phyloP scores from a whole-genome alignment of 2,888 invertebrate genomes.

The Peribatodes rhomboidaria region DNA sequence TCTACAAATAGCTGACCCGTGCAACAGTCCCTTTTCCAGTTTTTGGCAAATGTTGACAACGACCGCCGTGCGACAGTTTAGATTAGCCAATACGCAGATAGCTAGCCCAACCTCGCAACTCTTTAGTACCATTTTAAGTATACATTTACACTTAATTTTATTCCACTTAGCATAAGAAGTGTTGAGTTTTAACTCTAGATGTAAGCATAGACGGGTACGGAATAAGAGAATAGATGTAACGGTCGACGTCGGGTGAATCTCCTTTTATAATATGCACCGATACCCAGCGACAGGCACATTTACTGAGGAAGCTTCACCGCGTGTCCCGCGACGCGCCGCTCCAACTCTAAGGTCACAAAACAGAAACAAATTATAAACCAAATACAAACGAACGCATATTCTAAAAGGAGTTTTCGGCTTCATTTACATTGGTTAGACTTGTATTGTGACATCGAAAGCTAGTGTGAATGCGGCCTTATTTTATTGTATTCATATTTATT shows the following conservation, averaged over 20 bases:
- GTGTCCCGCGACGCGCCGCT: constrained; percentile 5
- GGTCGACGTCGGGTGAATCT: constrained; percentile 61
- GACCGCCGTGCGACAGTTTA: constrained; percentile 40
- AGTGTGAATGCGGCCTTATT: constrained; percentile 81
- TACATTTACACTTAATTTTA: constrained; percentile 71
- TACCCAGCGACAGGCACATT: background rate
- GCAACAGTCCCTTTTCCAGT: too few relatives aligned
- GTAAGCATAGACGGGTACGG: constrained; percentile 76
- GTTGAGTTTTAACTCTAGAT: constrained; percentile 71
- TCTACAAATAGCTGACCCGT: too few relatives aligned
- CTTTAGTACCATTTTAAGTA: constrained; percentile 70
- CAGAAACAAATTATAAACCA: background rate
- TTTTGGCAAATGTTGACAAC: constrained; percentile 1
- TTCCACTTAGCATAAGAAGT: constrained; percentile 80
- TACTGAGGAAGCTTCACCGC: background rate
- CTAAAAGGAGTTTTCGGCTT: constrained; percentile 75
- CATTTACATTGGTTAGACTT: constrained; percentile 78
- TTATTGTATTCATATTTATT: constrained; percentile 63
- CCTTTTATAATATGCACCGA: constrained; percentile 71
- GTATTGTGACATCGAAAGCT: constrained; percentile 77
- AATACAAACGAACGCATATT: constrained; percentile 63
- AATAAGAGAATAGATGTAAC: constrained; percentile 54
- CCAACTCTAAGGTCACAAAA: constrained; percentile 70
- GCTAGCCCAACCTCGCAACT: constrained; percentile 81
- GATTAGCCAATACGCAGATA: constrained; percentile 68